Evolutionary conservation across 1,140 invertebrate species (phyloP).

Genomic region (Atta colombica): DNA sequence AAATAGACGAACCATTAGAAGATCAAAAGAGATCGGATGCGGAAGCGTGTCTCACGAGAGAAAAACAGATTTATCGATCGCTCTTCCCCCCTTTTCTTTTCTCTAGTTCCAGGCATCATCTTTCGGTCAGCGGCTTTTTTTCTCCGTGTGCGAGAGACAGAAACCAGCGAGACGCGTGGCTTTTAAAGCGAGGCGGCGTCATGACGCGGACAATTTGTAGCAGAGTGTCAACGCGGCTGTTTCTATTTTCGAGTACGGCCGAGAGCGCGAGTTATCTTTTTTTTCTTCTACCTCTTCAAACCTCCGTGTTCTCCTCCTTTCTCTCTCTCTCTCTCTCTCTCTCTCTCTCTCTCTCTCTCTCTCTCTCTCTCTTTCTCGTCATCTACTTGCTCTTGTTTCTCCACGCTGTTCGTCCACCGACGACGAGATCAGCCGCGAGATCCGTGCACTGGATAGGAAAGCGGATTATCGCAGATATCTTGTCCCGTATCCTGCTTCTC

Average conservation of each 20-base stretch:
- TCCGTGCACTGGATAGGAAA: constrained; percentile 62
- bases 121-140: constrained; percentile 63
- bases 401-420: constrained; percentile 28
- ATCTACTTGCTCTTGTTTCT: constrained; percentile 46
- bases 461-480: constrained; percentile 52
- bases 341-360: background rate
- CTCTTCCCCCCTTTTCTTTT: background rate
- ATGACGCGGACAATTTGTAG: constrained; percentile 86
- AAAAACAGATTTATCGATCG: constrained; percentile 15
- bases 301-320: constrained; percentile 27
- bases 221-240: constrained; percentile 84
- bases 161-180: constrained; percentile 66
- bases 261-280: constrained; percentile 66
- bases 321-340: background rate
- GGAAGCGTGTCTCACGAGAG: background rate
- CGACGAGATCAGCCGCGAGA: constrained; percentile 37
- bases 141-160: constrained; percentile 38
- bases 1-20: constrained; percentile 17
- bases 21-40: constrained; percentile 9
- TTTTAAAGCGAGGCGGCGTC: constrained; percentile 76
- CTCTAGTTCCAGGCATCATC: background rate
- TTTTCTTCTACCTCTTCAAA: constrained; percentile 37
- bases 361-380: background rate
- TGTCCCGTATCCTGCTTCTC: constrained; percentile 31
- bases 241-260: constrained; percentile 84